A percentile compares a stretch with the other conserved stretches of the same genome.
phyloP scores from a whole-genome alignment of 2,888 invertebrate genomes.

The Chloroclystis v-ata region DNA sequence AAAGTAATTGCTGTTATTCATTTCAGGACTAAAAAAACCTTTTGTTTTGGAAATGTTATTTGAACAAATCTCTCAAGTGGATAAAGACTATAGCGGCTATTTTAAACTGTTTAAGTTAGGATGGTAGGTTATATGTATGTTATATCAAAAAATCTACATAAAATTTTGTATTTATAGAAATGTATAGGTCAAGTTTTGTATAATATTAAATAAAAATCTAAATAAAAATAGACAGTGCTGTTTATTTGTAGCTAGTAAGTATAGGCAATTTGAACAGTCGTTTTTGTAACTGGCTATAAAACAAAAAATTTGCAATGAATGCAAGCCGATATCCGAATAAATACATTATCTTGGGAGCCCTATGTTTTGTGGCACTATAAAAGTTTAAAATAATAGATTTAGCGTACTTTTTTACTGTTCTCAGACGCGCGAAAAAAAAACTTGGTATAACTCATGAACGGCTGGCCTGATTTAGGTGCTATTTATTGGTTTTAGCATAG shows the following conservation, averaged over 20 bases:
- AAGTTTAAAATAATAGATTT: too few species aligned
- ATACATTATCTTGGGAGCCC: too few species aligned
- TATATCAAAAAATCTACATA: slow-evolving; percentile 47
- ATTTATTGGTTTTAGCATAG: too few species aligned
- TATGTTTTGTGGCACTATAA: too few species aligned
- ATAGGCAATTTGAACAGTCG: too few species aligned
- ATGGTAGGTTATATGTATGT: slow-evolving; percentile 49
- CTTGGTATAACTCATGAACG: too few species aligned
- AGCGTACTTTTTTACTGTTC: too few species aligned
- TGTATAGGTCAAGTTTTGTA: slow-evolving; percentile 62
- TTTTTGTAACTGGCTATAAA: too few species aligned
- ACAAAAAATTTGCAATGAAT: too few species aligned
- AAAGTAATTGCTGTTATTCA: neutral
- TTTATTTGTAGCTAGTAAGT: slow-evolving; percentile 48
- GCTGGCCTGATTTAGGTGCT: too few species aligned
- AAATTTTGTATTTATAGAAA: slow-evolving; percentile 60
- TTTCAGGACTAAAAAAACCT: slow-evolving; percentile 22
- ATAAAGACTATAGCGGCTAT: slow-evolving; percentile 52
- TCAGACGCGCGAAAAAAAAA: too few species aligned
- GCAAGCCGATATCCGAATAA: too few species aligned
- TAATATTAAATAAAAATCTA: slow-evolving; percentile 63
- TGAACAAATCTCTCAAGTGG: slow-evolving; percentile 55
- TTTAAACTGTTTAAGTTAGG: slow-evolving; percentile 52
- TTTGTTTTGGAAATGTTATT: slow-evolving; percentile 35
- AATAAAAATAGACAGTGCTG: slow-evolving; percentile 71